Evolutionary conservation across 2,797 vertebrate genomes (phyloP).

Genomic region (Muscicapa striata): DNA sequence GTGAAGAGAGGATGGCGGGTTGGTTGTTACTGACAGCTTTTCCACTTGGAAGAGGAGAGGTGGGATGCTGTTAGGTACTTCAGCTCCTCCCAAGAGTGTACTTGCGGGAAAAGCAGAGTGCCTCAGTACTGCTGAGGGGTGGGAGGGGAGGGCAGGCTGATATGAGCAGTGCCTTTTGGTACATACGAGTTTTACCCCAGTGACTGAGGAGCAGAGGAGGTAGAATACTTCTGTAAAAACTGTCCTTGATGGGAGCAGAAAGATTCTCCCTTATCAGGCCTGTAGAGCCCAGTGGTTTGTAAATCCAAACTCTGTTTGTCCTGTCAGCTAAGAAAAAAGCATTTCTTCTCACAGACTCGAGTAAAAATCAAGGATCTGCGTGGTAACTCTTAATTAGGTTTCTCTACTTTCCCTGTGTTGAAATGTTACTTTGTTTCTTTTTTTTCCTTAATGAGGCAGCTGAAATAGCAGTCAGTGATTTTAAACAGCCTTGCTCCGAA

Average conservation of each 20-base stretch:
- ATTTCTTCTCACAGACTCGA: not conserved
- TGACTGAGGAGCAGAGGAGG: not conserved
- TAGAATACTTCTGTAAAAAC: not conserved
- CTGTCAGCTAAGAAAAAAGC: not conserved
- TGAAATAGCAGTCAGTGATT: not conserved
- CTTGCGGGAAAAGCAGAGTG: not conserved
- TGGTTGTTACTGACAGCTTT: not conserved
- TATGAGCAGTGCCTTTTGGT: not conserved
- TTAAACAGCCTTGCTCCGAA: not conserved
- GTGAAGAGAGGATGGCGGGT: not conserved
- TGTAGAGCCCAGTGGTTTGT: not conserved
- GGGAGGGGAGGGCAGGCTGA: not conserved
- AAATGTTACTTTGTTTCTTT: constrained; percentile 24
- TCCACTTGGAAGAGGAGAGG: not conserved
- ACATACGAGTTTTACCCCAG: not conserved
- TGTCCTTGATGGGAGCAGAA: not conserved
- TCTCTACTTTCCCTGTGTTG: not conserved
- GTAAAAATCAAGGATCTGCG: not conserved
- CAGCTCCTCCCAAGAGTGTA: fast-evolving
- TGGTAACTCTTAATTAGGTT: not conserved
- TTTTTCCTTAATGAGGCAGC: not conserved
- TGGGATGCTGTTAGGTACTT: not conserved
- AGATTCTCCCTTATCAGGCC: not conserved
- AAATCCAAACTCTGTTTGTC: not conserved
- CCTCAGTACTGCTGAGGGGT: not conserved